Conservation (phyloP, 2,888 invertebrate species). For the Pachliopta kotzebuea region DNA sequence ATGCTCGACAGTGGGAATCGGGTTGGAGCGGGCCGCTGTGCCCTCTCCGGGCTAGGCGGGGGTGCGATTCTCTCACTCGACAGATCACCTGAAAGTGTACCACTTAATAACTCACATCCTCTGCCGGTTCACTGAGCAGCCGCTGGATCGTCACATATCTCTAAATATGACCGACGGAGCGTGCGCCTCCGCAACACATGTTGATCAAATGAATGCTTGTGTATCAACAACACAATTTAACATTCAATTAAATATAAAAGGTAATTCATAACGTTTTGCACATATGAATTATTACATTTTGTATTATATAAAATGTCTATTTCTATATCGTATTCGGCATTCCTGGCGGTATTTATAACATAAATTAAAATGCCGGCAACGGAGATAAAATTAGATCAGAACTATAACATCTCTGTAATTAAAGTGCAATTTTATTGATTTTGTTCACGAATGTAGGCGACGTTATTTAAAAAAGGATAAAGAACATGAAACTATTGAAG, state of each 20-base stretch:
- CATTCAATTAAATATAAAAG: neutral
- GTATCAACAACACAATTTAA: conserved; percentile 18
- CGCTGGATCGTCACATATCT: conserved; percentile 78
- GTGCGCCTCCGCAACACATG: conserved; percentile 56
- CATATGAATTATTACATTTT: neutral
- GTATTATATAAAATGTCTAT: neutral
- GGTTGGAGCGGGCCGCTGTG: conserved; percentile 37
- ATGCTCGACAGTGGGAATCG: conserved; percentile 39
- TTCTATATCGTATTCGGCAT: no score
- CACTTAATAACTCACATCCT: conserved; percentile 79
- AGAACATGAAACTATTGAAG: conserved; percentile 73
- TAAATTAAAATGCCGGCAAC: neutral
- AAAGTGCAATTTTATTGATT: conserved; percentile 3
- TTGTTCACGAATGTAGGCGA: conserved; percentile 13
- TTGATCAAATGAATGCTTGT: conserved; percentile 40
- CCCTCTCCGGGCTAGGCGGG: conserved; percentile 37
- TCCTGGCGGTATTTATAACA: no score
- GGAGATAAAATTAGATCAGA: neutral
- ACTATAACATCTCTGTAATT: neutral
- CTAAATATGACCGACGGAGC: conserved; percentile 75
- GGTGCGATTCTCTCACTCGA: conserved; percentile 76
- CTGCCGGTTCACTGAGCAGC: conserved; percentile 76
- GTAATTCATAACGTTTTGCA: neutral
- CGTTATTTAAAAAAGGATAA: conserved; percentile 59
- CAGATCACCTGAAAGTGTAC: conserved; percentile 79